phyloP scores from a whole-genome alignment of 2,113 vertebrate genomes.

The Pungitius pungitius region DNA sequence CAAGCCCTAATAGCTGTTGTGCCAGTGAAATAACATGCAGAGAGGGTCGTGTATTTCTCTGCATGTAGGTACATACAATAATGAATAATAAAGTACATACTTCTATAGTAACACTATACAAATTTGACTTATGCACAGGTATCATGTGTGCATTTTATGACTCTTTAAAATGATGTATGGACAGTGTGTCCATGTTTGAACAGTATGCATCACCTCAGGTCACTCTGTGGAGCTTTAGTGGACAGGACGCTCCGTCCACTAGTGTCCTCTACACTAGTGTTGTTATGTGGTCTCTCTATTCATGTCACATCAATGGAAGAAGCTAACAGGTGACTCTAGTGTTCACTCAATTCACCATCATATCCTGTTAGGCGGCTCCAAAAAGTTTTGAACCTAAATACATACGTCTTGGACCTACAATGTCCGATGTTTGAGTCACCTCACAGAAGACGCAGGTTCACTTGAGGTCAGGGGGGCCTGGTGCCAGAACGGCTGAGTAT shows the following conservation, averaged over 20 bases:
- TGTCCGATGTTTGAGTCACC: not conserved
- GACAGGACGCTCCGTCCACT: constrained; percentile 20
- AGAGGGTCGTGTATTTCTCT: not conserved
- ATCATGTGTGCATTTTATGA: not conserved
- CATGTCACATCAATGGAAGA: constrained; percentile 36
- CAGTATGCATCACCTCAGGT: constrained; percentile 19
- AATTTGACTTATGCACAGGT: too few species aligned
- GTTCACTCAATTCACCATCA: constrained; percentile 16
- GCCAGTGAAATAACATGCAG: not conserved
- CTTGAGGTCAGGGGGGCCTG: not conserved
- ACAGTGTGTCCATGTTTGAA: not conserved
- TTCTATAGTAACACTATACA: too few species aligned
- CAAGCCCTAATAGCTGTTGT: not conserved
- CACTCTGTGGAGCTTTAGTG: constrained; percentile 13
- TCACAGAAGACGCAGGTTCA: not conserved
- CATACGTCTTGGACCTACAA: not conserved
- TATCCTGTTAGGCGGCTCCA: not conserved
- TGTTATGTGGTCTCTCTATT: constrained; percentile 48
- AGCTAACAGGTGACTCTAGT: constrained; percentile 12
- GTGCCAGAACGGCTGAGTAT: not conserved
- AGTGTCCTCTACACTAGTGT: not conserved
- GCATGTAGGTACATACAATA: not conserved
- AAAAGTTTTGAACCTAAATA: constrained; percentile 5
- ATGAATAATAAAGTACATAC: too few species aligned
- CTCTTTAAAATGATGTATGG: not conserved